Base-by-base conservation (phyloP, 2,797 vertebrate genomes). In the Pangasius macronema region DNA sequence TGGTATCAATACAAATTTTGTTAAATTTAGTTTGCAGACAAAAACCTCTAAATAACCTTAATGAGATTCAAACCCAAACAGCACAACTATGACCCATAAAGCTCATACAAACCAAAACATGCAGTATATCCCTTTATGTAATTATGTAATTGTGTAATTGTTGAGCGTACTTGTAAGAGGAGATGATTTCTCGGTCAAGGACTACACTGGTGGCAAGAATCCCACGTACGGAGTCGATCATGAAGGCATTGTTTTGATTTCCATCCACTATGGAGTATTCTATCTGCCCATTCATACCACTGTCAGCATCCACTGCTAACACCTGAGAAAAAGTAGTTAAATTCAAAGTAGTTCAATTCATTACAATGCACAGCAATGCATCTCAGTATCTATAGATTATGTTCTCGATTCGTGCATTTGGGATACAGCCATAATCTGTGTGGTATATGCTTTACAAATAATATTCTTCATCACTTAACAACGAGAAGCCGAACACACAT, bases 261-360 rank as follows among this genome's bases (percentile, higher is more conserved):
- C 97, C 97, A 14, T 97, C 96, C 68, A 97, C 79, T 84, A 99
- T 94, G 73, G 96, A 95, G 91, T 97, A 99, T 85, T 97, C 96
- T 0, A 95, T 90, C 91, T 97, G 96, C 49, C 97, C 96, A 4
- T 97, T 98, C 81, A 94, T 51, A 2, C 97, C 96, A 22, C 95
- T 95, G 93, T 99, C 98, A 83, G 92, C 92, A 87, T 99, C 98
- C 13, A 94, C 92, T 0, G 98, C 97, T 92, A 96, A 96, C 85
- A 98, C 94, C 98, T 99, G 92, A 30, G 90, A 51, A 59, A 83
- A 55, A 46, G 42, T 46, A 46, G 42, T 46, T 42, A 42, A 42
- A 42, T 42, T 42, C 42, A 42, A 42, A 42, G 42, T 42, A 42
- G 6, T 42, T 46, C 1, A 46, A 46, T 46, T 46, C 42, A 46